Base-by-base conservation (phyloP, 2,113 vertebrate species). In the Myiopsitta monachus region DNA sequence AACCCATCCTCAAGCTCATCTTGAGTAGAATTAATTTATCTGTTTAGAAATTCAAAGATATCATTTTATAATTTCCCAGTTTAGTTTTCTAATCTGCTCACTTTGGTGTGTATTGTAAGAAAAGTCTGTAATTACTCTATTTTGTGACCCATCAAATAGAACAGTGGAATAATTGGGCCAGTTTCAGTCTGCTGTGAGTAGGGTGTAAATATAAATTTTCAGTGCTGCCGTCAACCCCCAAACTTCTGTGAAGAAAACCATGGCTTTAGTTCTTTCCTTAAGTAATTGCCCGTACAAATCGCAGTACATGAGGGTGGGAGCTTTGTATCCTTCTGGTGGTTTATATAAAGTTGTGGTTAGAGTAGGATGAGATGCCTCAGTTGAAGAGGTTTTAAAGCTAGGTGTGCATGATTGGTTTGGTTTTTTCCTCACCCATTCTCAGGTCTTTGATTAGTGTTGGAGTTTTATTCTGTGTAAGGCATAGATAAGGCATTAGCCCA, bases 341-440 rank as follows among this genome's bases (percentile, higher is more conserved):
- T 73, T 28, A 15, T 26, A 3, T 47, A 8, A 79, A 80, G 23
- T 47, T 67, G 26, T 59, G 10, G 6, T 78, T 59, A n/a, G 14
- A 66, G 51, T 38, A 59, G 83, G 31, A 59, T 0, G 9, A 23
- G 39, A 22, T 33, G 23, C 24, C 30, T 59, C 55, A 21, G 14
- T 26, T 80, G 11, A 23, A 52, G 51, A 36, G 11, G 7, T 79
- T 83, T 79, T 49, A 24, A 67, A 54, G 64, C 10, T 36, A 23
- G 23, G 2, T 36, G 16, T 70, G 18, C 8, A 1, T 52, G 43
- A 9, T 23, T 51, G 31, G 10, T 14, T 51, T 63, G 54, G 0
- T 8, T 41, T 44, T 52, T 36, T 28, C 23, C 23, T 14, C 14
- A 5, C 23, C 28, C 11, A 12, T 41, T 57, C 22, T 80, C 7